Percentiles rank a stretch among this genome's conserved stretches.
These are phyloP conservation scores for Coreoperca whiteheadi DNA, from an alignment of 2,113 vertebrate species.

Conservation along the genomic window DNA sequence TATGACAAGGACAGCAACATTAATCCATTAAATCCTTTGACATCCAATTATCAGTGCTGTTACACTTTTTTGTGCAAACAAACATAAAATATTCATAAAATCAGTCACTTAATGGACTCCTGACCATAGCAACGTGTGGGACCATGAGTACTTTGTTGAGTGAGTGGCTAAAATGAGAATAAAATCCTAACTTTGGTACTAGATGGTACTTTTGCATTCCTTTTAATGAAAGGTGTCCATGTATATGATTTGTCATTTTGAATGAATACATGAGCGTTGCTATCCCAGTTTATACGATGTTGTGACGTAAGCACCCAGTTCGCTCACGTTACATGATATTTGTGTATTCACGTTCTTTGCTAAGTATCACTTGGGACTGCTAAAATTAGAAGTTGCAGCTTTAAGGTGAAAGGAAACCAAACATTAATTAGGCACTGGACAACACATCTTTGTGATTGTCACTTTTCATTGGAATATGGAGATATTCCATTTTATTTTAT, in stretches of 20 bases:
- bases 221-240: not conserved
- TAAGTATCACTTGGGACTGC: not conserved
- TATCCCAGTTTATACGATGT: not conserved
- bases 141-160: not conserved
- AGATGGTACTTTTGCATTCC: not conserved
- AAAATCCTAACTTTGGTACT: not conserved
- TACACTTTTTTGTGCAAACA: conserved; percentile 33
- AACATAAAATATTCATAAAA: conserved; percentile 48
- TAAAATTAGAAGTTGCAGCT: not conserved
- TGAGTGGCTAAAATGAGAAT: not conserved
- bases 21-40: conserved; percentile 67
- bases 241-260: not conserved
- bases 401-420: not conserved
- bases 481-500: not conserved
- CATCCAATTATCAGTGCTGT: conserved; percentile 63
- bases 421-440: not conserved
- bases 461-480: not conserved
- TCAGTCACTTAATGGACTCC: conserved; percentile 9
- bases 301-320: not conserved
- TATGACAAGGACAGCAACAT: conserved; percentile 54
- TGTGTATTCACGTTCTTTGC: not conserved
- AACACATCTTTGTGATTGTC: not conserved
- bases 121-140: not conserved
- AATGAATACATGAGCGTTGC: too few relatives aligned
- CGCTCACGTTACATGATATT: not conserved